Base-by-base conservation (phyloP, 1,140 invertebrate species). In the Trachymyrmex cornetzi region DNA sequence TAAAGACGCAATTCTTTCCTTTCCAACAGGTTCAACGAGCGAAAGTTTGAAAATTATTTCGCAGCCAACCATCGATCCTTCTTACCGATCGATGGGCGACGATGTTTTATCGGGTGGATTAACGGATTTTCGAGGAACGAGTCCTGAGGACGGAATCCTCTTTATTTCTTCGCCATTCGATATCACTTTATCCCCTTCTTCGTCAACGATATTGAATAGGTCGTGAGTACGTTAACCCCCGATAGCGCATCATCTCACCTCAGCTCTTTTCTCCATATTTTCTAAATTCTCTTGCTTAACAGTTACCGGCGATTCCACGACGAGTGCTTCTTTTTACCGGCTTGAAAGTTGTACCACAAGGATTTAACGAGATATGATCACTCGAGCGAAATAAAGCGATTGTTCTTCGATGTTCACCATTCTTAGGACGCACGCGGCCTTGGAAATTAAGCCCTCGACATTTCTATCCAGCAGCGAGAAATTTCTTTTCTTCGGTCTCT, bases 351-450 rank as follows among this genome's bases (percentile, higher is more conserved):
- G 30, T 67, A 57, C 30, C 53, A 86, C 59, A 69, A 92, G 87
- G 50, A 59, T 84, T 57, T 91, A 89, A 92, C 81, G 85, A 86
- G 89, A 88, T 85, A 34, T 82, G 84, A 66, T 77, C 75, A 87
- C 87, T 91, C 87, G 81, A 86, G 38, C 59, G 77, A 72, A 74
- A 90, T 88, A 92, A 92, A 92, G 89, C 90, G 77, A 91, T 77
- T 90, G 86, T 90, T 81, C 85, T 61, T 87, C 80, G 77, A 24
- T 81, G 16, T 75, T 69, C 81, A 27, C 63, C 77, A 55, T 71
- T 22, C 27, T 7, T 24, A 5, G 7, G 24, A 77, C 34, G 38
- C 63, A 34, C 63, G n/a, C 27, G 61, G 30, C 77, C 27, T 82
- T 57, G 38, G 64, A 87, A 87, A 90, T 59, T 61, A 44, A 50